Evolutionary conservation across 2,888 invertebrate genomes (phyloP), one percentile per base, ranked within the genome.

Genomic region (Autographa pulchrina): DNA sequence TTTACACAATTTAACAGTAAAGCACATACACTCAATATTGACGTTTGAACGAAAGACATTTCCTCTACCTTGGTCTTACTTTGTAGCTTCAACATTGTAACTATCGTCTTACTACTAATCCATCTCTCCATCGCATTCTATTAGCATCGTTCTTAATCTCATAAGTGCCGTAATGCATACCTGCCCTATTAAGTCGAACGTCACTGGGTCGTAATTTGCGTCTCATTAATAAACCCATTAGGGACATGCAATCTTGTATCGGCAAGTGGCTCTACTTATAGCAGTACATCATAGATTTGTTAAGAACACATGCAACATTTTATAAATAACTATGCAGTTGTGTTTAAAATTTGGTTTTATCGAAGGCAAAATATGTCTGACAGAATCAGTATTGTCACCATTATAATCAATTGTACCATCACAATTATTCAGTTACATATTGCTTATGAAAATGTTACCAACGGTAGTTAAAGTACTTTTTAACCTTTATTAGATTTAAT

Each of bases 91-190:
- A 48, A 48, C 48, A n/a, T 16, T n/a, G 48, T n/a, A 43, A 48
- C 48, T 48, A 48, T 48, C 8, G 14, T 56, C 25, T 43, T 58
- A 56, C 65, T 56, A 72, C 62, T 66, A 74, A 77, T 74, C 35
- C 43, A 43, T 52, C 54, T 14, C 25, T 20, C 48, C 70, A 70
- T 65, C 62, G 48, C 35, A 38, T 31, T 11, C 31, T 56, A 43
- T 77, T 58, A 73, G 65, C 41, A 41, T 65, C 54, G n/a, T 61
- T 25, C 11, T 13, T 78, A 68, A 74, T 70, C 70, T 56, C 65
- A 66, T 66, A 64, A 78, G 67, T 77, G 73, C 64, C 56, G 48
- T 73, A 65, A 67, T 73, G 48, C 60, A 69, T 18, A 13, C 48
- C n/a, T 48, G 32, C 52, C 54, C 59, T 58, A 72, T 32, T 72